phyloP scores from a whole-genome alignment of 2,113 vertebrate species.

The Malurus elegans region DNA sequence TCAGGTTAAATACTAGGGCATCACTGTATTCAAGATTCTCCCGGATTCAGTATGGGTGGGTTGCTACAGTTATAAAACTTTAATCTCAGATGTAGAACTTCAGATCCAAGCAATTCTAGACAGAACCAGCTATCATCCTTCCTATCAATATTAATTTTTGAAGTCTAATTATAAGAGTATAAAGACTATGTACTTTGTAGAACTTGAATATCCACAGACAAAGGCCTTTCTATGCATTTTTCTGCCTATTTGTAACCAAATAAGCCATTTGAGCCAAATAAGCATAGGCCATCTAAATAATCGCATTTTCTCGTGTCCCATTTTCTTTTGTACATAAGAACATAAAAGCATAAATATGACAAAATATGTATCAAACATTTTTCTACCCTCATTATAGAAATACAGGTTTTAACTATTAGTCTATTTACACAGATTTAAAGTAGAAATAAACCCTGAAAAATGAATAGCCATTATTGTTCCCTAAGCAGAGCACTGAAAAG shows the following conservation, averaged over 20 bases:
- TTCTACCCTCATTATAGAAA: neutral
- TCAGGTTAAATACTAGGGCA: neutral
- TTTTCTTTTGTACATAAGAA: neutral
- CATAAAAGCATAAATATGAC: neutral
- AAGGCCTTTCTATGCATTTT: neutral
- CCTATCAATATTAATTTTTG: neutral
- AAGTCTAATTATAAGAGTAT: neutral
- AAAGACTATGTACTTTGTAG: neutral
- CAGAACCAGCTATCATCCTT: neutral
- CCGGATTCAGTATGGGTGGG: neutral
- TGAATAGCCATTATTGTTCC: neutral
- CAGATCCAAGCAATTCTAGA: neutral
- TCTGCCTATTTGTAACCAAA: neutral
- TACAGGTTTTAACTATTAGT: neutral
- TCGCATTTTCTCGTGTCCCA: rapidly evolving
- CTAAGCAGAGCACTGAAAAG: neutral
- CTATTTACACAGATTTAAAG: neutral
- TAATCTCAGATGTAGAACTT: neutral
- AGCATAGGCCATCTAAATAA: neutral
- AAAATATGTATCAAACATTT: neutral
- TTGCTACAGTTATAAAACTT: neutral
- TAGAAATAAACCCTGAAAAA: neutral
- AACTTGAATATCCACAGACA: neutral
- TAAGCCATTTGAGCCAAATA: neutral
- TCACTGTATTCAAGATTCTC: neutral